Evolutionary conservation across 2,113 vertebrate genomes (phyloP), one percentile per base, ranked within the genome.

Genomic region (Chionis minor): DNA sequence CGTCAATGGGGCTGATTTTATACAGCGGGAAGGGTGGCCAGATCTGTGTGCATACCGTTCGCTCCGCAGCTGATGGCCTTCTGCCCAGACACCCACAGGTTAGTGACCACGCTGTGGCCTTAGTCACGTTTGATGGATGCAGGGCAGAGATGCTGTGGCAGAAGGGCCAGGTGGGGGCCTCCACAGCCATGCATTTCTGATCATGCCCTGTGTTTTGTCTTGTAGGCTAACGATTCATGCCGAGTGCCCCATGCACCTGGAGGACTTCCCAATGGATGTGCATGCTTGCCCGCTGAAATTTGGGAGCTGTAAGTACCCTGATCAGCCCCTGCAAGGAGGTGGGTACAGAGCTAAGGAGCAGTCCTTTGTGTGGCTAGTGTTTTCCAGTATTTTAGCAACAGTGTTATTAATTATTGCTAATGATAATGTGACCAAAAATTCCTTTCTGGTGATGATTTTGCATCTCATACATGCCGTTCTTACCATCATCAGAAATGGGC

Each of bases 241-340:
- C 1, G 99, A 99, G 97, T 99, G 99, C 79, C 99, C 99, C 62
- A 99, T 99, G 99, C 99, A 99, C 96, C 98, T 99, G 97, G 99
- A 99, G 97, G 99, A 99, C 94, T 99, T 99, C 97, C 99, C 99
- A 3, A 99, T 99, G 99, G 99, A 99, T 47, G 99, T 99, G 38
- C 99, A 99, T 8, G 99, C 99, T 78, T 99, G 99, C 96, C 99
- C 99, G 5, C 98, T 99, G 91, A 99, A 99, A 98, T 99, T 99
- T 94, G 99, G 99, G 97, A 99, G 99, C 97, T 99, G 99, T 99
- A 98, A 98, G 99, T 99, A 92, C 61, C 71, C 27, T 54, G 32
- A 54, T 45, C 62, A 80, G 17, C 54, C 65, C 47, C 80, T 86
- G 54, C 30, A 61, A 70, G 90, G 92, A 79, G 65, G 12, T 30